Evolutionary conservation across 1,140 invertebrate species (phyloP).

Genomic region (Papilio polyxenes): DNA sequence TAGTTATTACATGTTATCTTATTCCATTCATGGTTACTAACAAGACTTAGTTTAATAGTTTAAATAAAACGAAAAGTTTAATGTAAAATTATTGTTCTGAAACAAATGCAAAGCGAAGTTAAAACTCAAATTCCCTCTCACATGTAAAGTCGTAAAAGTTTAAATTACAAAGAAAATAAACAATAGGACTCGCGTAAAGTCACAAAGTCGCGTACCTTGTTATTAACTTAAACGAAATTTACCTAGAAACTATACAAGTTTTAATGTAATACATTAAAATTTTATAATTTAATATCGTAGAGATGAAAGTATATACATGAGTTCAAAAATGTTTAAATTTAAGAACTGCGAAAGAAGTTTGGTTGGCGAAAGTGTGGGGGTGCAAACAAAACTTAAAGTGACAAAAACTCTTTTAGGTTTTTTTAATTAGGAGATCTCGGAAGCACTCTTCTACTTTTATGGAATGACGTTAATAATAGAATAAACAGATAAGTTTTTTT

Average conservation of each 20-base stretch:
- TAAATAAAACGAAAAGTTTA: constrained; percentile 20
- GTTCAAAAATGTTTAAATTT: constrained; percentile 28
- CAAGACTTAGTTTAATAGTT: constrained; percentile 10
- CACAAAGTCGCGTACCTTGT: constrained; percentile 31
- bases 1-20: neutral
- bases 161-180: constrained; percentile 40
- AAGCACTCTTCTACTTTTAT: neutral
- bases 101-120: constrained; percentile 30
- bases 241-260: constrained; percentile 34
- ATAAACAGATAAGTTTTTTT: too few relatives aligned
- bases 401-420: neutral
- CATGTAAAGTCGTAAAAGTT: constrained; percentile 34
- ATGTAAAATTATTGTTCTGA: constrained; percentile 29
- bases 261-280: constrained; percentile 38
- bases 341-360: constrained; percentile 12
- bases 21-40: neutral
- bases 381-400: neutral
- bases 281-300: constrained; percentile 29
- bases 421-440: neutral
- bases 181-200: constrained; percentile 34
- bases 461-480: neutral
- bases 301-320: neutral
- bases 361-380: neutral
- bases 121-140: constrained; percentile 37
- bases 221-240: constrained; percentile 40